Percentiles rank a stretch among this genome's conserved stretches.
Evolutionary conservation across 2,888 invertebrate species (phyloP).

Genomic region (Aspidapion aeneum): DNA sequence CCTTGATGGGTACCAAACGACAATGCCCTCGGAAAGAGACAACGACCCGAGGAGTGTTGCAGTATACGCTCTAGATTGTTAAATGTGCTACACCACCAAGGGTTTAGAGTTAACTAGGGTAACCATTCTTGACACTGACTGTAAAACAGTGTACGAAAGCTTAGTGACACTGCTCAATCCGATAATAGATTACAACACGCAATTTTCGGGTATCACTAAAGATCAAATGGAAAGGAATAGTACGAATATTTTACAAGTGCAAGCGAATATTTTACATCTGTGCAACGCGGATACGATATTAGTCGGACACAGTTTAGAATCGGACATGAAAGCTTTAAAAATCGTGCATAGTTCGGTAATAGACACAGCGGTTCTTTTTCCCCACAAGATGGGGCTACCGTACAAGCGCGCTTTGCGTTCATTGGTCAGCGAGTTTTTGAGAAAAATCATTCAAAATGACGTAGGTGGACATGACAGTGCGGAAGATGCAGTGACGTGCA

Average conservation of each 20-base stretch:
- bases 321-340: conserved; percentile 92
- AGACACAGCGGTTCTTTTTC: conserved; percentile 93
- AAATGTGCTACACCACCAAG: conserved; percentile 95
- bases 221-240: conserved; percentile 76
- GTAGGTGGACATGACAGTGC: conserved; percentile 92
- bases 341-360: conserved; percentile 86
- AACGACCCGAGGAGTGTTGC: conserved; percentile 61
- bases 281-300: conserved; percentile 89
- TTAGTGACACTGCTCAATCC: conserved; percentile 85
- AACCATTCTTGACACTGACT: conserved; percentile 80
- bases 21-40: conserved; percentile 44
- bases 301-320: conserved; percentile 97
- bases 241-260: conserved; percentile 75
- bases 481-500: conserved; percentile 93
- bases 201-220: conserved; percentile 90
- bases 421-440: conserved; percentile 80
- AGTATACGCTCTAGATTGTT: conserved; percentile 93
- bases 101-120: conserved; percentile 90
- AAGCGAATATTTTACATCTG: conserved; percentile 84
- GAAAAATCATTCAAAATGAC: conserved; percentile 88
- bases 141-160: conserved; percentile 82
- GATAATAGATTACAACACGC: conserved; percentile 93
- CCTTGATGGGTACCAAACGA: conserved; percentile 43
- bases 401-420: conserved; percentile 86
- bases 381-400: conserved; percentile 91